Evolutionary conservation across 2,888 invertebrate species (phyloP), one percentile per base, ranked within the genome.

Genomic region (Rhorus exstirpatorius): DNA sequence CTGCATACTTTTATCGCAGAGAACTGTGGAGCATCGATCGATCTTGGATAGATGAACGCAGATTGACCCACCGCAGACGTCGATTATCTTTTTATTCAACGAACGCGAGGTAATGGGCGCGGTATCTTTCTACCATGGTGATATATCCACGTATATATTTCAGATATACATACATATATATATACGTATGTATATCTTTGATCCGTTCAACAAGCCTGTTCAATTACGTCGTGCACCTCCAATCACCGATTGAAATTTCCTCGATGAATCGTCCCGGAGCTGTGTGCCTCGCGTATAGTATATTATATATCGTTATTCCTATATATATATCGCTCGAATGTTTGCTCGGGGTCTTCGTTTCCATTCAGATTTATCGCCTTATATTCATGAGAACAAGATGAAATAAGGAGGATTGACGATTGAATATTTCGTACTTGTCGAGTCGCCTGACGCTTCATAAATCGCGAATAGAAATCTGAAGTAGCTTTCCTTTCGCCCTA

Each of bases 81-180:
- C 63, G 65, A 65, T 60, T 79, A 65, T 58, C 71, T 53, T 75
- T 75, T 31, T 31, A 58, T 58, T 71, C 78, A 10, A 19, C 3
- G 44, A 3, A 14, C 35, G n/a, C 31, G n/a, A 44, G 44, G n/a
- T n/a, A n/a, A 44, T 3, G 12, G 1, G 12, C 19, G 17, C 51
- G 51, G 51, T 10, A 7, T 51, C 51, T 51, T 51, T 51, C 8
- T 19, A 51, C 17, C 35, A 7, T 8, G 14, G 35, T n/a, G n/a
- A 31, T 14, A 55, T 3, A 35, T 6, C 21, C 6, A 61, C 17
- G 35, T 12, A 0, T n/a, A n/a, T n/a, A n/a, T n/a, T n/a, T n/a
- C 3, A 38, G 35, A 3, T 19, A 7, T 41, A n/a, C n/a, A 26
- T n/a, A 6, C 26, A 55, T n/a, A 55, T 53, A 21, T 44, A 51